Conservation (phyloP, 2,797 vertebrate species). For the Psittacula derbiana region DNA sequence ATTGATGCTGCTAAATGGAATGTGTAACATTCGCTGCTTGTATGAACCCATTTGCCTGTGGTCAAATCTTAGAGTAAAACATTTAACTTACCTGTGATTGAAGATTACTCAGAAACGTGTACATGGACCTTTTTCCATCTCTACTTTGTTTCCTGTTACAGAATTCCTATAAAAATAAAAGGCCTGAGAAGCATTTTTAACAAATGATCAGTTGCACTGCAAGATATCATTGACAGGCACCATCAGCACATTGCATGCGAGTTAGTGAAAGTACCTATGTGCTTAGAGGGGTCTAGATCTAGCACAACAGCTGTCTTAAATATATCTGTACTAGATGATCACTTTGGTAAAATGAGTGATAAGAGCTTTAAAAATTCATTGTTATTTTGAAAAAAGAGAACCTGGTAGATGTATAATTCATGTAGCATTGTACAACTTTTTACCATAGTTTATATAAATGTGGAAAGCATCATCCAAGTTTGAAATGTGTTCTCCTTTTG, state of each 20-base stretch:
- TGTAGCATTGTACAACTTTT: neutral
- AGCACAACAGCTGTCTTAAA: neutral
- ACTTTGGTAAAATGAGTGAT: neutral
- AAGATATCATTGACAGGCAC: neutral
- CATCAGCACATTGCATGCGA: neutral
- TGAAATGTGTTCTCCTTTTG: neutral
- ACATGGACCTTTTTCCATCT: neutral
- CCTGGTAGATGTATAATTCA: neutral
- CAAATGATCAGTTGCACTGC: neutral
- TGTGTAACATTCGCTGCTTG: neutral
- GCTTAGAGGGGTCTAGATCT: neutral
- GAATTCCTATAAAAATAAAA: neutral
- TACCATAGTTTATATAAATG: rapidly evolving
- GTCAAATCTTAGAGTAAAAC: neutral
- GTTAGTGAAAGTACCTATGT: neutral
- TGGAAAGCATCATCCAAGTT: neutral
- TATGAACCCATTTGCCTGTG: neutral
- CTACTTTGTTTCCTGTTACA: neutral
- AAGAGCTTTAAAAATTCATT: neutral
- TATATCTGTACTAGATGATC: neutral
- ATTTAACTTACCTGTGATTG: neutral
- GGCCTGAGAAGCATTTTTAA: neutral
- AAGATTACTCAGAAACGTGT: neutral
- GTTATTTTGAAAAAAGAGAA: neutral
- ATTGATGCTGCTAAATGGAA: neutral